phyloP scores from a whole-genome alignment of 2,797 vertebrate species.

The Hephaestus fuliginosus region DNA sequence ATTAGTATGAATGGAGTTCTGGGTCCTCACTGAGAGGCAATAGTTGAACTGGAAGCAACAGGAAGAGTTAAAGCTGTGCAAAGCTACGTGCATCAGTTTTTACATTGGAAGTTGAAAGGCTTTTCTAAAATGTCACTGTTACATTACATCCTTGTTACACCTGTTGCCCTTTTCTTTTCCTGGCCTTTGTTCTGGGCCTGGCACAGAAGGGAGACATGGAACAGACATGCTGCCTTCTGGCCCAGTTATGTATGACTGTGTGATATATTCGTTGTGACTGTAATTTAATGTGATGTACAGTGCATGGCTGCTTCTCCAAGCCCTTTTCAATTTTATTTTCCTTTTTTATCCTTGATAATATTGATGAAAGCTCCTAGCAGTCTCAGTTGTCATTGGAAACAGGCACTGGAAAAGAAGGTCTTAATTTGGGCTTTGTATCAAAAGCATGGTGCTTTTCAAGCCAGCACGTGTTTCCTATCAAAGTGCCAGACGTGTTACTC shows the following conservation, averaged over 20 bases:
- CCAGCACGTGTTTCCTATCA: slow-evolving; percentile 41
- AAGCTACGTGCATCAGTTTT: not conserved
- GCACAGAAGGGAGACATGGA: slow-evolving; percentile 18
- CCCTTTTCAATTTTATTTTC: slow-evolving; percentile 39
- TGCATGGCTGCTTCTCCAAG: slow-evolving; percentile 13
- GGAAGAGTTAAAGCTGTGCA: not conserved
- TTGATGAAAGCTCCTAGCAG: slow-evolving; percentile 35
- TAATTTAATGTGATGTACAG: slow-evolving; percentile 56
- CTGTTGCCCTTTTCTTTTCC: slow-evolving; percentile 21
- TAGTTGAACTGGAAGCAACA: not conserved
- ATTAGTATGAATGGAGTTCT: not conserved
- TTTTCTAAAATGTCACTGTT: slow-evolving; percentile 33
- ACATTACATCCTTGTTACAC: slow-evolving; percentile 15
- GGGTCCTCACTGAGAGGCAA: not conserved
- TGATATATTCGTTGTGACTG: slow-evolving; percentile 49
- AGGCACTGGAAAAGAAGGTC: slow-evolving; percentile 19
- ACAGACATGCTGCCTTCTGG: slow-evolving; percentile 22
- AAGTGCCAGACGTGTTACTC: slow-evolving; percentile 34
- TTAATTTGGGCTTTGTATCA: slow-evolving; percentile 49
- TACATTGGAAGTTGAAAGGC: not conserved
- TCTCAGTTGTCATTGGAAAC: slow-evolving; percentile 69
- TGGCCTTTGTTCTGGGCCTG: slow-evolving; percentile 17
- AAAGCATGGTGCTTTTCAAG: slow-evolving; percentile 35
- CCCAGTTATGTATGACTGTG: slow-evolving; percentile 19
- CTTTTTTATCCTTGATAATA: slow-evolving; percentile 33